Evolutionary conservation across 2,113 vertebrate species (phyloP).

Genomic region (Propithecus coquereli): DNA sequence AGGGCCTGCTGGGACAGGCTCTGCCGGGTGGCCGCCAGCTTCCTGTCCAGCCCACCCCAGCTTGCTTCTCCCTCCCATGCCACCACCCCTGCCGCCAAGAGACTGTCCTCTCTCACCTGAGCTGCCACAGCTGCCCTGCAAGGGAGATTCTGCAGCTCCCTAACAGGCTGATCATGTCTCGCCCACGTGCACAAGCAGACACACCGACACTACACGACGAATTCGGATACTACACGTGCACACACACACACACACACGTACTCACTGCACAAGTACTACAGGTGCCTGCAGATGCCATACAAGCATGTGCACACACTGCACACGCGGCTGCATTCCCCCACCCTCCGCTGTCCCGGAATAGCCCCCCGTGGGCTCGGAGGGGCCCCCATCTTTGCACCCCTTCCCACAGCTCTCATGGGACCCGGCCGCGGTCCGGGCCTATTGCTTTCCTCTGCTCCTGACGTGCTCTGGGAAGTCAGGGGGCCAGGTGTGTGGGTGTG

Average conservation of each 20-base stretch:
- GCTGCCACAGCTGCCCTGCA: too few species aligned
- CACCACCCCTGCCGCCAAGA: rapidly evolving
- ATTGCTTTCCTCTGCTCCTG: not conserved
- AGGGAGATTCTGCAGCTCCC: not conserved
- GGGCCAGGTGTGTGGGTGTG: rapidly evolving
- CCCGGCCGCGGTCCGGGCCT: not conserved
- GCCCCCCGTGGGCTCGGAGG: not conserved
- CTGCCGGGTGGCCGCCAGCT: not conserved
- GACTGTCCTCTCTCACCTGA: not conserved
- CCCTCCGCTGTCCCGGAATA: not conserved
- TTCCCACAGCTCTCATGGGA: not conserved
- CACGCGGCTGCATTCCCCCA: too few species aligned
- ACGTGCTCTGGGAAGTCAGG: not conserved
- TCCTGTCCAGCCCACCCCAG: rapidly evolving
- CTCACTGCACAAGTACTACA: not conserved
- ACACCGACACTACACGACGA: not conserved
- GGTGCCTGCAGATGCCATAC: rapidly evolving
- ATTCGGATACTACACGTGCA: too few species aligned
- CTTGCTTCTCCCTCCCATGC: too few species aligned
- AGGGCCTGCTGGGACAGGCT: too few species aligned
- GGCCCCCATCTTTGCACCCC: not conserved
- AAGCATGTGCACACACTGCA: not conserved
- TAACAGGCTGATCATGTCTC: not conserved
- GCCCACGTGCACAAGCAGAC: not conserved
- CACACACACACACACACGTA: not conserved